These are phyloP conservation scores for Caenorhabditis becei DNA, from an alignment of 2,888 invertebrate species.

Conservation along the genomic window DNA sequence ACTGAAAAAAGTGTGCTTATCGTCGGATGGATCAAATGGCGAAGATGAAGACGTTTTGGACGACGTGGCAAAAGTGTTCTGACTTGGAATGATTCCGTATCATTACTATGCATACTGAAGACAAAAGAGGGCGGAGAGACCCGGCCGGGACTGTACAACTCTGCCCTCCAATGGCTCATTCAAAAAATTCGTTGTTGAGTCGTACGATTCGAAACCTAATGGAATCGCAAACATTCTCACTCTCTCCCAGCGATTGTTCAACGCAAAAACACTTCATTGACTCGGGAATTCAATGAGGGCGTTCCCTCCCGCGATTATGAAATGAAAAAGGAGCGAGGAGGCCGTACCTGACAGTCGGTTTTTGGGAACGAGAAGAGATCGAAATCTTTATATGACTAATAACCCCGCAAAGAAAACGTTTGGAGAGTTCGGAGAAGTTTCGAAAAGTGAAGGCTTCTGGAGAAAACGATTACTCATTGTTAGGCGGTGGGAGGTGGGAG, in stretches of 20 bases:
- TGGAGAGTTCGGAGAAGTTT: slow-evolving; percentile 7
- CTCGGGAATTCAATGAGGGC: slow-evolving; percentile 35
- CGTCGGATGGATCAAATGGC: not conserved
- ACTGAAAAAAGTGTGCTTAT: slow-evolving; percentile 9
- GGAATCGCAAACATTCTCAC: slow-evolving; percentile 53
- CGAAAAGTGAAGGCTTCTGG: slow-evolving; percentile 19
- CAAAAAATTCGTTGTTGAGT: not conserved
- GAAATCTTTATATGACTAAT: slow-evolving; percentile 55
- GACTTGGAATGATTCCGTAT: slow-evolving; percentile 19
- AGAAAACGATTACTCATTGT: not conserved
- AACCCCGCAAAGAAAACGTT: slow-evolving; percentile 30
- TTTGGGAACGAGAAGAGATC: slow-evolving; percentile 35
- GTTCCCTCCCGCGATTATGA: slow-evolving; percentile 43
- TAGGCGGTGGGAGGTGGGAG: no score
- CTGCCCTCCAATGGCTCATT: slow-evolving; percentile 2
- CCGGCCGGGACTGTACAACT: slow-evolving; percentile 28
- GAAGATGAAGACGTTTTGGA: not conserved
- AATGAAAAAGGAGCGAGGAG: slow-evolving; percentile 17
- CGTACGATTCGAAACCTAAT: slow-evolving; percentile 26
- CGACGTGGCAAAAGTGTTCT: slow-evolving; percentile 9
- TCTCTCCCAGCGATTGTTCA: slow-evolving; percentile 3
- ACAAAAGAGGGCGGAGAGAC: slow-evolving; percentile 39
- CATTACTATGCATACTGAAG: slow-evolving; percentile 51
- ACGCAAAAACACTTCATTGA: slow-evolving; percentile 59
- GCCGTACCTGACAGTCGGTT: slow-evolving; percentile 42